Evolutionary conservation across 2,113 vertebrate species (phyloP).

Genomic region (Sapayoa aenigma): DNA sequence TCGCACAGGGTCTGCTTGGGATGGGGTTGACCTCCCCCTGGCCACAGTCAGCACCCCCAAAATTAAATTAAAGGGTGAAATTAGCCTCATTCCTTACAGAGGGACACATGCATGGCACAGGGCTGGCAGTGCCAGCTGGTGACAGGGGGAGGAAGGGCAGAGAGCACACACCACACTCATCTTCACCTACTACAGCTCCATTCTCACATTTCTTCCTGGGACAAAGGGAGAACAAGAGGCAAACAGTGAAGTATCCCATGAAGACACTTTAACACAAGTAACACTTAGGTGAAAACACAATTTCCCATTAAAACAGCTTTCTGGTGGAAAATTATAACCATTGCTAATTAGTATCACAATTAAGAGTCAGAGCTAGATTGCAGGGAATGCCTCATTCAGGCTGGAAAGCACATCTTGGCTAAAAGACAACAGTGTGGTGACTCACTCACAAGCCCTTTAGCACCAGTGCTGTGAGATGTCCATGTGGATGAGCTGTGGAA

Average conservation of each 20-base stretch:
- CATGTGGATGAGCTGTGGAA: rapidly evolving
- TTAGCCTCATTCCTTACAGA: neutral
- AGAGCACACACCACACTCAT: neutral
- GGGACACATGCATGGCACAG: rapidly evolving
- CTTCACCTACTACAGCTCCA: neutral
- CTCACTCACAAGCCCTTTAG: neutral
- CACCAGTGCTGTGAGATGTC: neutral
- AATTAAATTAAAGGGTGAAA: neutral
- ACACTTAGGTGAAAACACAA: neutral
- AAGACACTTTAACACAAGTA: neutral
- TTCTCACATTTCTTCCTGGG: neutral
- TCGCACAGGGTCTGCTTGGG: neutral
- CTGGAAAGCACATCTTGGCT: neutral
- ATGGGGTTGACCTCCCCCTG: too few relatives aligned
- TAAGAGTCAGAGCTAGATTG: neutral
- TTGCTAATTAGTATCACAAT: neutral
- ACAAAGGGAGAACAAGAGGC: neutral
- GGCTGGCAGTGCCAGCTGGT: neutral
- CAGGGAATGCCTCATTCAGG: neutral
- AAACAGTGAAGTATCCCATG: neutral
- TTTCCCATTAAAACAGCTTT: neutral
- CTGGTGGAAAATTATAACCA: neutral
- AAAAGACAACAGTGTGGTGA: neutral
- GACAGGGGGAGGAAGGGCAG: neutral
- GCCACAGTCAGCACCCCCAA: neutral